phyloP scores from a whole-genome alignment of 2,888 invertebrate species.

The Ophraella communa region DNA sequence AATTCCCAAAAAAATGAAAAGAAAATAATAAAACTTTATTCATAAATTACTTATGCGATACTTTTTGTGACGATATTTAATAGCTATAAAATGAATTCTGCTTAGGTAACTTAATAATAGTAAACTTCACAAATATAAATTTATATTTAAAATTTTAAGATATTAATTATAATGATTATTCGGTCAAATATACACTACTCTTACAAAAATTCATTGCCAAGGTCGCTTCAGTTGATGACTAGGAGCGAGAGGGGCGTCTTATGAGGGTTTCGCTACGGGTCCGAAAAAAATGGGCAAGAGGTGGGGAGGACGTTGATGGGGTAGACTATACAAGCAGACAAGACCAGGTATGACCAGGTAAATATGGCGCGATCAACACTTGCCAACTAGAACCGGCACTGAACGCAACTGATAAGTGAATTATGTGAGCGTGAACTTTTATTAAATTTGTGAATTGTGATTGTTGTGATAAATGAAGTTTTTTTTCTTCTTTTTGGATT shows the following conservation, averaged over 20 bases:
- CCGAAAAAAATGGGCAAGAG: conserved; percentile 17
- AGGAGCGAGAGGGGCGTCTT: not conserved
- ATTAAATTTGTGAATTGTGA: conserved; percentile 11
- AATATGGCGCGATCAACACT: conserved; percentile 36
- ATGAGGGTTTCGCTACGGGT: conserved; percentile 11
- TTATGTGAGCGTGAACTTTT: conserved; percentile 19
- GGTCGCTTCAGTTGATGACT: conserved; percentile 2
- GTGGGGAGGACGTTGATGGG: conserved; percentile 28
- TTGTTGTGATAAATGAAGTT: conserved; percentile 7
- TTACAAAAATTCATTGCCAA: conserved; percentile 11
- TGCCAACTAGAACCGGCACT: conserved; percentile 31
- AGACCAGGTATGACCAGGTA: conserved; percentile 40
- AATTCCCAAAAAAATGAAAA: too few relatives aligned
- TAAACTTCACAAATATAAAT: too few relatives aligned
- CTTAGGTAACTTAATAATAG: too few relatives aligned
- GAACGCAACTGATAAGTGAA: conserved; percentile 19
- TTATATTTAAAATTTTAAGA: too few relatives aligned
- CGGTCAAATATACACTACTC: not conserved
- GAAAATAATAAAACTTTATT: too few relatives aligned
- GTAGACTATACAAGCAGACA: conserved; percentile 29
- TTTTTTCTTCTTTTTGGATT: conserved; percentile 17
- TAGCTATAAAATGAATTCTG: too few relatives aligned
- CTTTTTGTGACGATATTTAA: too few relatives aligned
- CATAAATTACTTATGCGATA: too few relatives aligned
- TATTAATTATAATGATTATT: too few relatives aligned